Percentiles rank a stretch among this genome's conserved stretches.
Conservation (phyloP, 2,888 invertebrate genomes). For the Biston betularia region DNA sequence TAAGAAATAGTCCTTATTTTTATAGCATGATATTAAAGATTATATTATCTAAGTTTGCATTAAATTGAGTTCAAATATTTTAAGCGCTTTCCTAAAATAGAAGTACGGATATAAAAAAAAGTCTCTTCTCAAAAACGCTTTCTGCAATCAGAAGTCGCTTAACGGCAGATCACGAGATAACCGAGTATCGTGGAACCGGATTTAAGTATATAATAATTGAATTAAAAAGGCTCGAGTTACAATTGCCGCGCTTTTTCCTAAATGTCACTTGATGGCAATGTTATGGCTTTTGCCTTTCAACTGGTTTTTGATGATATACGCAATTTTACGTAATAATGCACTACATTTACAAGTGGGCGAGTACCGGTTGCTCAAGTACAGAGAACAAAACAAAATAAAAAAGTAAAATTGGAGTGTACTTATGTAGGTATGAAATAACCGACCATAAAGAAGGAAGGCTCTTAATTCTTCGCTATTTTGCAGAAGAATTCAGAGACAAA, state of each 20-base stretch:
- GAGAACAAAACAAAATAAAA: neutral
- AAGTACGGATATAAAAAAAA: neutral
- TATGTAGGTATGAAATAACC: too few relatives aligned
- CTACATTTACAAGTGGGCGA: neutral
- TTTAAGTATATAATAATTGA: constrained; percentile 9
- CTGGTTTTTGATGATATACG: constrained; percentile 22
- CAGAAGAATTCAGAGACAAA: too few relatives aligned
- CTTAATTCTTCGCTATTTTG: too few relatives aligned
- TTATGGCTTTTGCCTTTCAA: constrained; percentile 14
- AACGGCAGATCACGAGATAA: neutral
- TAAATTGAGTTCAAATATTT: too few relatives aligned
- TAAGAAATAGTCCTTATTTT: too few relatives aligned
- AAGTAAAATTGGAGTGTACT: too few relatives aligned
- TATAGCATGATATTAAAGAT: too few relatives aligned
- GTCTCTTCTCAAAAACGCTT: neutral
- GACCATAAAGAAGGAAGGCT: too few relatives aligned
- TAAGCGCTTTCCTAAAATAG: too few relatives aligned
- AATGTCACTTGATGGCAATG: constrained; percentile 27
- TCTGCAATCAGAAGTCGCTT: neutral
- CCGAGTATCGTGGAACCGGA: constrained; percentile 1
- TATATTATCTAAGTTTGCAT: too few relatives aligned
- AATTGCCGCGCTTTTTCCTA: constrained; percentile 21
- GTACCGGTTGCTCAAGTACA: neutral
- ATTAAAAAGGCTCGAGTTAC: constrained; percentile 16
- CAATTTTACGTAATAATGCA: constrained; percentile 16